These are phyloP conservation scores for Drosophila ohnishii DNA, from an alignment of 1,140 invertebrate species.

Conservation along the genomic window DNA sequence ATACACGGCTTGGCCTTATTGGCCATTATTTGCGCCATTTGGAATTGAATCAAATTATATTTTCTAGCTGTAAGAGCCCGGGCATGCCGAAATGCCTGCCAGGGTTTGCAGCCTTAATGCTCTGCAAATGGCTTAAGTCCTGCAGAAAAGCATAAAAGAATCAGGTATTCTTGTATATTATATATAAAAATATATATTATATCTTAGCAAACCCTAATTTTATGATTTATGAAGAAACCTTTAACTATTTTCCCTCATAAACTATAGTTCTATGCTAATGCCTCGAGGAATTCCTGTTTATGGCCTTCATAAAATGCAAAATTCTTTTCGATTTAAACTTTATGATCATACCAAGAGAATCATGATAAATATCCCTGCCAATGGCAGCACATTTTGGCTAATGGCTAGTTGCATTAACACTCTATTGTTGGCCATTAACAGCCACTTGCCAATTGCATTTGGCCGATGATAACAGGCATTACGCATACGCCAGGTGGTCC, in stretches of 20 bases:
- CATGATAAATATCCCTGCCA: constrained; percentile 2
- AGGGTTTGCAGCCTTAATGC: constrained; percentile 3
- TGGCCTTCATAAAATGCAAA: constrained; percentile 5
- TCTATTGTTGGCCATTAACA: constrained; percentile 45
- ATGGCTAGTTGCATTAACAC: constrained; percentile 52
- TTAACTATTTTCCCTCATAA: not conserved
- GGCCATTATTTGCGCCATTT: constrained; percentile 59
- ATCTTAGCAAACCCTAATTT: not conserved
- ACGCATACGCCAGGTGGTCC: constrained; percentile 59
- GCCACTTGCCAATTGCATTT: constrained; percentile 52
- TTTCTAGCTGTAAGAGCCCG: constrained; percentile 57
- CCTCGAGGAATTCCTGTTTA: not conserved
- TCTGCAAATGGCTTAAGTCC: constrained; percentile 3
- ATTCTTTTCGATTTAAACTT: constrained; percentile 8
- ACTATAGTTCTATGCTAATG: not conserved
- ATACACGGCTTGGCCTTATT: constrained; percentile 58
- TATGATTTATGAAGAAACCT: not conserved
- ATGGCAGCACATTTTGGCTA: constrained; percentile 19
- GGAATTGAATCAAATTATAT: constrained; percentile 60
- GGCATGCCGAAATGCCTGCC: constrained; percentile 53
- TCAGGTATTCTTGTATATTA: not conserved
- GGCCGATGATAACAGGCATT: constrained; percentile 63
- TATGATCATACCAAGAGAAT: not conserved
- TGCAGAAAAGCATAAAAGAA: constrained; percentile 6
- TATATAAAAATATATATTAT: not conserved